These are phyloP conservation scores for Galeopsomyia nigrocyanea DNA, from an alignment of 2,888 invertebrate species.

Conservation along the genomic window DNA sequence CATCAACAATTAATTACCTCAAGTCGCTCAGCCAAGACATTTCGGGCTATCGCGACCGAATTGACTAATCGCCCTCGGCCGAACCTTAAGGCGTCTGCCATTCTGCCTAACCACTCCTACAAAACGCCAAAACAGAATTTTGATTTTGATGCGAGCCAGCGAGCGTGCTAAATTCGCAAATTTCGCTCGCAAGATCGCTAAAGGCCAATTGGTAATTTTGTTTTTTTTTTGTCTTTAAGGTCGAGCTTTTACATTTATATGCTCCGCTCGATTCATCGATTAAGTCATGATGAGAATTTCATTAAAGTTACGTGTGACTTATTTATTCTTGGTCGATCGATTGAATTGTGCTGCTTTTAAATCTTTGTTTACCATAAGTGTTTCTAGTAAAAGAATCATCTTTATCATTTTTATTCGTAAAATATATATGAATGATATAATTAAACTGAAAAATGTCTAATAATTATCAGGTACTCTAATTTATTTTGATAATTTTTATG, in stretches of 20 bases:
- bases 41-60: conserved; percentile 63
- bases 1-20: conserved; percentile 59
- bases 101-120: conserved; percentile 64
- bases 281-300: too few species aligned
- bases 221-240: conserved; percentile 32
- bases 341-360: too few species aligned
- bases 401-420: too few species aligned
- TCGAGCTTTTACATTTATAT: conserved; percentile 17
- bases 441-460: too few species aligned
- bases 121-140: conserved; percentile 56
- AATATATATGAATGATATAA: too few species aligned
- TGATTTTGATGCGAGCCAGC: conserved; percentile 36
- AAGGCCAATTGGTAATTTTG: conserved; percentile 43
- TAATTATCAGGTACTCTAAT: too few species aligned
- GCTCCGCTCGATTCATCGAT: too few species aligned
- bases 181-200: conserved; percentile 20
- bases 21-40: conserved; percentile 61
- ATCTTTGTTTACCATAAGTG: too few species aligned
- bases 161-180: conserved; percentile 1
- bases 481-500: too few species aligned
- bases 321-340: too few species aligned
- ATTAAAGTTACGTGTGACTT: too few species aligned
- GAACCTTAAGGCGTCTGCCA: conserved; percentile 63
- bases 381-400: too few species aligned
- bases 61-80: conserved; percentile 65